A percentile compares a stretch with the other conserved stretches of the same genome.
These are phyloP conservation scores for Octomys mimax DNA, from an alignment of 2,797 vertebrate genomes.

Conservation along the genomic window DNA sequence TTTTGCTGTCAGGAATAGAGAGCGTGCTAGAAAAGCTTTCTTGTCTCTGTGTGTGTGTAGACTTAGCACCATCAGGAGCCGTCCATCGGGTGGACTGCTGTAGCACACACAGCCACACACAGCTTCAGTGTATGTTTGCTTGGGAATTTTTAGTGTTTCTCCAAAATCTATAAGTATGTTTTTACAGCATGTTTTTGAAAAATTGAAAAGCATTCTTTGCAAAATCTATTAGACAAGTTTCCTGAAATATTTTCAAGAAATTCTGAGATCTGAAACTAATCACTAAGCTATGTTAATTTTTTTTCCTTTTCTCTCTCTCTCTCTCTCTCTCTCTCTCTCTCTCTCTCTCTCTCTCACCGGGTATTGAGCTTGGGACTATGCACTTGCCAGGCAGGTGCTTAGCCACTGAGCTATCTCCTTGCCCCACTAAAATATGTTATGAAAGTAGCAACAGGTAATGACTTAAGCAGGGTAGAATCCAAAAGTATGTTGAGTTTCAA, in stretches of 20 bases:
- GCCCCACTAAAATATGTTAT: not conserved
- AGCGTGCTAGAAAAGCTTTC: not conserved
- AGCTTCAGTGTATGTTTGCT: not conserved
- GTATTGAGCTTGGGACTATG: too few species aligned
- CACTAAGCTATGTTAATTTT: not conserved
- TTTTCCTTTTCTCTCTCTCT: too few species aligned
- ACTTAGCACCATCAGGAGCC: not conserved
- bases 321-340: too few species aligned
- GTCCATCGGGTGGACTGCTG: not conserved
- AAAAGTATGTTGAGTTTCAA: not conserved
- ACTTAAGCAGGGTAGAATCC: not conserved
- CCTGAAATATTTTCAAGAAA: not conserved
- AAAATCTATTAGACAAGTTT: constrained; percentile 42
- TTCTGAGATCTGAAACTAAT: constrained; percentile 8
- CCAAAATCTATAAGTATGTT: not conserved
- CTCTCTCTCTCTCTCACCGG: too few species aligned
- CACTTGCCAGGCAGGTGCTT: too few species aligned
- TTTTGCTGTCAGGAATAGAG: not conserved
- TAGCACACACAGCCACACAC: not conserved
- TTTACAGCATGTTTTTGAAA: constrained; percentile 20
- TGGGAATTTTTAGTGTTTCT: constrained; percentile 29
- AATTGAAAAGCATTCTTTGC: not conserved
- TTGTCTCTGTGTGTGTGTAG: not conserved
- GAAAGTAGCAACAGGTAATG: not conserved
- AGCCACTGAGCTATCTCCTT: too few species aligned